These are phyloP conservation scores for Nasonia giraulti DNA, from an alignment of 1,140 invertebrate species.

Conservation along the genomic window DNA sequence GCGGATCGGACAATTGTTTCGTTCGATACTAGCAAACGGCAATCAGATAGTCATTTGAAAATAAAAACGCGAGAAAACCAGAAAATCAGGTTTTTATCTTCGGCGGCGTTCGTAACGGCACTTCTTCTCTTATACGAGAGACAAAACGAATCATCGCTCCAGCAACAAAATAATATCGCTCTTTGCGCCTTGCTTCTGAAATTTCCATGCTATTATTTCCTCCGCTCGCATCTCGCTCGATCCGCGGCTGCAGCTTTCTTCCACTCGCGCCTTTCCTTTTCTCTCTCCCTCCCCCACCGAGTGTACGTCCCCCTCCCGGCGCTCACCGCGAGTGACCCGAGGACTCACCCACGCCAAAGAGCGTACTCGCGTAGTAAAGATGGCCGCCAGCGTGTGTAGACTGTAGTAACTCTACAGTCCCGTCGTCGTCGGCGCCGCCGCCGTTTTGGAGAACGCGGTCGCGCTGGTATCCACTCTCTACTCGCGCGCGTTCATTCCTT, in stretches of 20 bases:
- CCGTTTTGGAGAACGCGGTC: constrained; percentile 13
- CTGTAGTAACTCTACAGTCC: constrained; percentile 53
- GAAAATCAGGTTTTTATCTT: neutral
- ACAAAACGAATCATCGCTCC: no score
- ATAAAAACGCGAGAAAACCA: neutral
- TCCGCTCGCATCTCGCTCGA: no score
- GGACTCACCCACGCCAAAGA: constrained; percentile 67
- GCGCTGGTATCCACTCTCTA: neutral
- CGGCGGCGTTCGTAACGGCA: no score
- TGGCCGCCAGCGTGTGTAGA: constrained; percentile 59
- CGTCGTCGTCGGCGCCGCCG: constrained; percentile 47
- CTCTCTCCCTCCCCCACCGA: neutral
- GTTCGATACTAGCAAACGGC: no score
- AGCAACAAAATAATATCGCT: no score
- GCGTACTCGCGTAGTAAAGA: constrained; percentile 66
- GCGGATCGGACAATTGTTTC: no score
- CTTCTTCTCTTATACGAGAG: no score
- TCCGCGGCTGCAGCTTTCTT: no score
- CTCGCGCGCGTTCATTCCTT: neutral
- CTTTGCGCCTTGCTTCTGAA: no score
- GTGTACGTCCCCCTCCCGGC: neutral
- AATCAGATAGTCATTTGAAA: no score
- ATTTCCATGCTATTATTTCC: no score
- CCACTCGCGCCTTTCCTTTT: no score
- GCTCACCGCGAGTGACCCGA: constrained; percentile 61